phyloP scores from a whole-genome alignment of 2,888 invertebrate genomes.

The Heteromurus nitidus region DNA sequence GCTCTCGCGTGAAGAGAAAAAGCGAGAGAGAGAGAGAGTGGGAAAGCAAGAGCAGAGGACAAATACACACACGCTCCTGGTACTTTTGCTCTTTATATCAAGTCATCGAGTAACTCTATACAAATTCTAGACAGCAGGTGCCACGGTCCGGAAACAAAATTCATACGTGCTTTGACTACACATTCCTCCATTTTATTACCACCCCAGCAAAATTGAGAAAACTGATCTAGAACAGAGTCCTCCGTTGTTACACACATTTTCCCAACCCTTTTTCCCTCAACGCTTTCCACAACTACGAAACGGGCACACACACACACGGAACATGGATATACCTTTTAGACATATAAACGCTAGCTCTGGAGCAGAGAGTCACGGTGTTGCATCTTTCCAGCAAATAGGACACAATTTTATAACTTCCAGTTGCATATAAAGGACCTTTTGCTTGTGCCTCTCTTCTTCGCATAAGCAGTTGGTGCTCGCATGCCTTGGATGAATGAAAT shows the following conservation, averaged over 20 bases:
- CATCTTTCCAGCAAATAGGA: too few relatives aligned
- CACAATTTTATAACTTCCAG: too few relatives aligned
- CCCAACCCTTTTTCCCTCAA: conserved; percentile 37
- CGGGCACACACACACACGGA: too few relatives aligned
- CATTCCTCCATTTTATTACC: conserved; percentile 69
- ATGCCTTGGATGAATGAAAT: conserved; percentile 52
- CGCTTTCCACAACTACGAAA: conserved; percentile 4
- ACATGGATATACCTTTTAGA: not conserved
- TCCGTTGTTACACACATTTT: conserved; percentile 40
- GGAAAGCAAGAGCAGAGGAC: not conserved
- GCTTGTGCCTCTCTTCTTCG: conserved; percentile 29
- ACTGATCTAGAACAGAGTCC: conserved; percentile 41
- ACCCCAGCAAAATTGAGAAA: conserved; percentile 49
- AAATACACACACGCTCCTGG: not conserved
- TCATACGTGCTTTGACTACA: conserved; percentile 73
- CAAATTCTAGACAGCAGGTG: conserved; percentile 73
- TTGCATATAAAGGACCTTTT: conserved; percentile 34
- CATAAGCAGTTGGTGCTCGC: conserved; percentile 26
- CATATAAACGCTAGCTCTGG: conserved; percentile 16
- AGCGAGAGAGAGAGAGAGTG: conserved; percentile 8
- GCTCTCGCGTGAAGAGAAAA: too few relatives aligned
- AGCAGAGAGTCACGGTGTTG: conserved; percentile 59
- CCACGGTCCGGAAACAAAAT: conserved; percentile 74
- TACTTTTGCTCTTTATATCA: conserved; percentile 40
- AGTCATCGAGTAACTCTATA: conserved; percentile 63